A percentile compares a stretch with the other conserved stretches of the same genome.
These are phyloP conservation scores for Plutella xylostella DNA, from an alignment of 2,888 invertebrate species.

Conservation along the genomic window DNA sequence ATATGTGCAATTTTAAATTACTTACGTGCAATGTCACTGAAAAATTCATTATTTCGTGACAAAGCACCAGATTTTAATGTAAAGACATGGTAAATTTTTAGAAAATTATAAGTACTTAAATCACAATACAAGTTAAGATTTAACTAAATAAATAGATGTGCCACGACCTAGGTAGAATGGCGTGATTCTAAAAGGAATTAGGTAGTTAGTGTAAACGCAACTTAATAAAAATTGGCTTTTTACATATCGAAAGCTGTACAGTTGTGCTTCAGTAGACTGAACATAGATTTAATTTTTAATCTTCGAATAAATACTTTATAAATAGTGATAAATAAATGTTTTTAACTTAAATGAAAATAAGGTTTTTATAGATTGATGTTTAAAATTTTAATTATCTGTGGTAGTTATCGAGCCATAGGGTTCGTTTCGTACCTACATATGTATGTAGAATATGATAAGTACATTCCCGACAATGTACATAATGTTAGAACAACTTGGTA, in stretches of 20 bases:
- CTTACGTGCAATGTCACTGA: too few relatives aligned
- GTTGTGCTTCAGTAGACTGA: conserved; percentile 15
- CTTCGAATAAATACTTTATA: conserved; percentile 3
- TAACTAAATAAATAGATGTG: too few relatives aligned
- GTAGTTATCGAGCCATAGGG: conserved; percentile 5
- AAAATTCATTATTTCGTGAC: too few relatives aligned
- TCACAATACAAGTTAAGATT: too few relatives aligned
- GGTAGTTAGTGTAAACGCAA: neutral
- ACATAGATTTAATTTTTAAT: conserved; percentile 9
- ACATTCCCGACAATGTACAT: conserved; percentile 64
- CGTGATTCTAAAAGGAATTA: neutral
- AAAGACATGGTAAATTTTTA: too few relatives aligned
- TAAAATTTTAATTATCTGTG: conserved; percentile 2
- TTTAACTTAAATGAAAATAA: neutral
- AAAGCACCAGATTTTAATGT: too few relatives aligned
- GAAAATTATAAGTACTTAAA: too few relatives aligned
- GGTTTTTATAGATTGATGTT: conserved; percentile 1
- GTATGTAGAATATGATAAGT: conserved; percentile 36
- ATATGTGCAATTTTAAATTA: too few relatives aligned
- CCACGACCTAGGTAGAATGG: neutral
- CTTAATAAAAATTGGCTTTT: neutral
- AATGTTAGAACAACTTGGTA: conserved; percentile 28
- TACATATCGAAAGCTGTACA: conserved; percentile 2
- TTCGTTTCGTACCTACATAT: too few relatives aligned
- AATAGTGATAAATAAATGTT: neutral